These are phyloP conservation scores for Chelonoidis abingdonii DNA, from an alignment of 2,113 vertebrate genomes.

Conservation along the genomic window DNA sequence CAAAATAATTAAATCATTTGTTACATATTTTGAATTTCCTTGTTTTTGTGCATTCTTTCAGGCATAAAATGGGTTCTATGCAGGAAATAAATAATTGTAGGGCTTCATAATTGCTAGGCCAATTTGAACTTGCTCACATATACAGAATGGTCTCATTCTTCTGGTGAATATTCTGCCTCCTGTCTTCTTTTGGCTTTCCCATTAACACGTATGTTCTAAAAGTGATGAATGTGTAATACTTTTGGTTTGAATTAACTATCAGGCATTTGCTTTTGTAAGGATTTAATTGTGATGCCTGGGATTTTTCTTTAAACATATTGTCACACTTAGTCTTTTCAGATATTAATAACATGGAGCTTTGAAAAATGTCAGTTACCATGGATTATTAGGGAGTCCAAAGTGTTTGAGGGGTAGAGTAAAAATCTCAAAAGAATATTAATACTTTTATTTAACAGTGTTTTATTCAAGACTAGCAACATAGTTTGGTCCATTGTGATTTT, in stretches of 20 bases:
- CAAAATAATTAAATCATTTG: slow-evolving; percentile 27
- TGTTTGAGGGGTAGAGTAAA: neutral
- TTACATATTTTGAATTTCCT: slow-evolving; percentile 16
- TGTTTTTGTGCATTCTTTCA: neutral
- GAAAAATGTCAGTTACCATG: neutral
- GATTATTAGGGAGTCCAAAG: neutral
- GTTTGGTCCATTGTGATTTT: neutral
- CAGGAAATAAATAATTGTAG: neutral
- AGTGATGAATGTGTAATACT: neutral
- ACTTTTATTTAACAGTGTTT: neutral
- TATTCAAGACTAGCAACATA: neutral
- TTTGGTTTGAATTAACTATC: neutral
- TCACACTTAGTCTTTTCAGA: neutral
- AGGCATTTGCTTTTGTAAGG: neutral
- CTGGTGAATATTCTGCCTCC: neutral
- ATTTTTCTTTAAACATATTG: neutral
- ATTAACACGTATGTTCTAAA: neutral
- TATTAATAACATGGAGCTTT: neutral
- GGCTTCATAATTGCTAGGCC: neutral
- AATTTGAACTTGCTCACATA: neutral
- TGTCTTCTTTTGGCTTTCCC: neutral
- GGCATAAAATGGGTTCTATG: neutral
- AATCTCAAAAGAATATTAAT: neutral
- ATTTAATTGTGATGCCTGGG: no score
- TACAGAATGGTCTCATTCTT: neutral